A percentile compares a stretch with the other conserved stretches of the same genome.
Conservation (phyloP, 2,888 invertebrate species). For the Chaetogeoica ovagalla region DNA sequence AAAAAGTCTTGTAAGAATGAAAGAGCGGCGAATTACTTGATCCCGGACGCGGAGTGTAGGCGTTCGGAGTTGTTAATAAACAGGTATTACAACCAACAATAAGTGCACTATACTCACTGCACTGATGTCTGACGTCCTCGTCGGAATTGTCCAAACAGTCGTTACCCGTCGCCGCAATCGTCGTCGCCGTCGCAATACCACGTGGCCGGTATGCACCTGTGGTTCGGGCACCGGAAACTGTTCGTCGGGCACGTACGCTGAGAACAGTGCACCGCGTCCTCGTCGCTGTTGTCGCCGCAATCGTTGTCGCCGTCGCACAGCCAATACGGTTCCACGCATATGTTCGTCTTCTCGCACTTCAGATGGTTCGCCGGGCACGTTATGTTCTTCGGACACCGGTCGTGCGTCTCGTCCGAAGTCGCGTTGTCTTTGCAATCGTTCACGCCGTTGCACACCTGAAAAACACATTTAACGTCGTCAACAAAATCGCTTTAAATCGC, state of each 20-base stretch:
- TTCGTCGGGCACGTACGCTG: constrained; percentile 87
- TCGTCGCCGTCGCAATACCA: constrained; percentile 98
- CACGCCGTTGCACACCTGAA: constrained; percentile 80
- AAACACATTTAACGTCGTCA: background rate
- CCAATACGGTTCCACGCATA: constrained; percentile 97
- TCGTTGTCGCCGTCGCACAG: constrained; percentile 97
- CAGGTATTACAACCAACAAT: too few relatives aligned
- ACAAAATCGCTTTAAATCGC: too few relatives aligned
- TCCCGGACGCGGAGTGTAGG: too few relatives aligned
- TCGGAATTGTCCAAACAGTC: constrained; percentile 93
- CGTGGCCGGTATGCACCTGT: constrained; percentile 91
- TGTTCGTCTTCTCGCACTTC: constrained; percentile 91
- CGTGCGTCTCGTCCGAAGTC: constrained; percentile 88
- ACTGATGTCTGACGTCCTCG: constrained; percentile 87
- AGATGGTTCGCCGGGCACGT: constrained; percentile 88
- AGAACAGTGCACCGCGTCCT: constrained; percentile 86
- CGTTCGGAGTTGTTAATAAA: too few relatives aligned
- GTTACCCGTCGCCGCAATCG: constrained; percentile 87
- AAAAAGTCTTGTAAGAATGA: too few relatives aligned
- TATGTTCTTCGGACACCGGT: constrained; percentile 81
- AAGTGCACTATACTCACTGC: constrained; percentile 64
- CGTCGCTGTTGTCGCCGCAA: constrained; percentile 92
- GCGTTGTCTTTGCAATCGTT: constrained; percentile 92
- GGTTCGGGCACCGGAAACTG: constrained; percentile 89
- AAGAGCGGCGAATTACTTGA: too few relatives aligned